phyloP scores from a whole-genome alignment of 2,888 invertebrate genomes.

The Alviniconcha strummeri region DNA sequence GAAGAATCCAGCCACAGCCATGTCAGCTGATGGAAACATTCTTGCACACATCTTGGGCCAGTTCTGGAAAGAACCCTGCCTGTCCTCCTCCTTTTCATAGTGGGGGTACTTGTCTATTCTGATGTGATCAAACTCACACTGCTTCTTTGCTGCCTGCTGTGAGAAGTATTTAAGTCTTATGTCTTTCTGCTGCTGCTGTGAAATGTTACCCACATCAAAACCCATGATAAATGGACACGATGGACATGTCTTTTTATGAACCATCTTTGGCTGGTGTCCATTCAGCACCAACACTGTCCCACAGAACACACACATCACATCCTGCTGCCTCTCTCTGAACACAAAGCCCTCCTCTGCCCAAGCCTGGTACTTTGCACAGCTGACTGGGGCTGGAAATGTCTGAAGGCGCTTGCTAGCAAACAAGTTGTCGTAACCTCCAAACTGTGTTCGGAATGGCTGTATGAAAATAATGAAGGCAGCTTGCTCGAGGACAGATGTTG shows the following conservation, averaged over 20 bases:
- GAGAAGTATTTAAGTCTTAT: constrained; percentile 25
- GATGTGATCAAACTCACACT: not conserved
- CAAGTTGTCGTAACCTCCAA: constrained; percentile 33
- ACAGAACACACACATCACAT: constrained; percentile 40
- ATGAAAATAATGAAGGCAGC: constrained; percentile 8
- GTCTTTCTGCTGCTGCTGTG: constrained; percentile 24
- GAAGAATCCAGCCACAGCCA: constrained; percentile 38
- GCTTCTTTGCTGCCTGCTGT: constrained; percentile 8
- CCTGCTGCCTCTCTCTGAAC: constrained; percentile 17
- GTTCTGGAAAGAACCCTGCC: constrained; percentile 36
- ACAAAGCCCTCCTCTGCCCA: constrained; percentile 41
- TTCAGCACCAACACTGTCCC: constrained; percentile 25
- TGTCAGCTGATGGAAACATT: constrained; percentile 22
- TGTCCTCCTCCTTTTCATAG: constrained; percentile 34
- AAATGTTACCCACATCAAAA: constrained; percentile 42
- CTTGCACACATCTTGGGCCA: constrained; percentile 38
- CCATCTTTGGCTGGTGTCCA: not conserved
- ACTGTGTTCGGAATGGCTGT: constrained; percentile 35
- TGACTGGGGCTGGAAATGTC: constrained; percentile 30
- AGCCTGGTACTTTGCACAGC: constrained; percentile 15
- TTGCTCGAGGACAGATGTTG: not conserved
- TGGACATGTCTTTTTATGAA: constrained; percentile 31
- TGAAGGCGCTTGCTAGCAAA: constrained; percentile 39
- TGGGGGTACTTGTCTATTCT: constrained; percentile 24
- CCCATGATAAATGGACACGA: constrained; percentile 35